phyloP scores from a whole-genome alignment of 2,113 vertebrate genomes.

The Trematomus loennbergii region DNA sequence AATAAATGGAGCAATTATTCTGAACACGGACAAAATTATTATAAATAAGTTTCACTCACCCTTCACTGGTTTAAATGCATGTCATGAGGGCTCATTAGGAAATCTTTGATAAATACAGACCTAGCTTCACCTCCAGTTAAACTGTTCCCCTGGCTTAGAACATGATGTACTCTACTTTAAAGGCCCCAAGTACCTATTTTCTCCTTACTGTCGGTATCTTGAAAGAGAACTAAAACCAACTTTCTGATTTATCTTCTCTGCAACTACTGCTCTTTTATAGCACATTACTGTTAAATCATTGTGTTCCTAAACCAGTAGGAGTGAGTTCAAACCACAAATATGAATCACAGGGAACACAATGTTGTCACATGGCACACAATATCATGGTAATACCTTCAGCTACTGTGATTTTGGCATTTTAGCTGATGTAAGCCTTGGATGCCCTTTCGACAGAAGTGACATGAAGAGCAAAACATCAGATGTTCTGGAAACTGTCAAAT shows the following conservation, averaged over 20 bases:
- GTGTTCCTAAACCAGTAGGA: neutral
- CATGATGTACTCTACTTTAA: constrained; percentile 15
- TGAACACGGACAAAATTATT: neutral
- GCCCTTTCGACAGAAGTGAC: neutral
- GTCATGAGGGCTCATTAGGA: neutral
- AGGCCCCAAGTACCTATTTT: constrained; percentile 20
- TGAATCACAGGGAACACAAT: neutral
- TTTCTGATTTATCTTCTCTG: constrained; percentile 27
- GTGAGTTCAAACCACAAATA: neutral
- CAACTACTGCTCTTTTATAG: neutral
- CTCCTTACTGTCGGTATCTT: constrained; percentile 24
- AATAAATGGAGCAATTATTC: constrained; percentile 8
- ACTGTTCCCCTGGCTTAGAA: constrained; percentile 17
- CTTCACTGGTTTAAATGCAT: neutral
- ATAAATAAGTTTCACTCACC: neutral
- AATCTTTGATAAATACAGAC: neutral
- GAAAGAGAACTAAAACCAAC: constrained; percentile 4
- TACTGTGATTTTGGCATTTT: neutral
- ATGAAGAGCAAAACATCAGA: neutral
- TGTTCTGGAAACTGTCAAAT: neutral
- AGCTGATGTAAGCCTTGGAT: neutral
- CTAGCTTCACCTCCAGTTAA: neutral
- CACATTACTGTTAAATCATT: constrained; percentile 22
- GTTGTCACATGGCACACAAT: neutral
- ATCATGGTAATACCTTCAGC: neutral